These are phyloP conservation scores for Myripristis jacobus DNA, from an alignment of 2,797 vertebrate genomes.

Conservation along the genomic window DNA sequence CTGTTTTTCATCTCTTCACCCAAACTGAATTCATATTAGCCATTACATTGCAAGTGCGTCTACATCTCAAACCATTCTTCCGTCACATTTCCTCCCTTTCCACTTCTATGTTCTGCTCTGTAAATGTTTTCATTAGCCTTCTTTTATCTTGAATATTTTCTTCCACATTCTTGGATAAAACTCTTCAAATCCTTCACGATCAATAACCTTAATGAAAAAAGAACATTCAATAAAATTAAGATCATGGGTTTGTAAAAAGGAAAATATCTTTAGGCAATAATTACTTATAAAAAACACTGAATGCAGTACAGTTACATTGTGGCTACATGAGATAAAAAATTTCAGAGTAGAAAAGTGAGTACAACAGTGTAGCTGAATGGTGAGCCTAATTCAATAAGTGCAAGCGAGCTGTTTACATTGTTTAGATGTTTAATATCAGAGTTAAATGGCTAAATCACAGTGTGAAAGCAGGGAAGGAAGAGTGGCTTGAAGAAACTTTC, in stretches of 20 bases:
- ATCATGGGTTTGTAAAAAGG: constrained; percentile 85
- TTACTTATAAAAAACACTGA: constrained; percentile 41
- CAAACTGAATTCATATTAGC: constrained; percentile 94
- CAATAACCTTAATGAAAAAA: constrained; percentile 99
- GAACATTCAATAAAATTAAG: constrained; percentile 99
- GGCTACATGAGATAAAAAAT: constrained; percentile 20
- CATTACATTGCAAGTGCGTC: constrained; percentile 94
- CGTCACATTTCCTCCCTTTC: constrained; percentile 95
- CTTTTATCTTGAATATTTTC: constrained; percentile 97
- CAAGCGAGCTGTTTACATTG: background rate
- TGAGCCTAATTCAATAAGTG: background rate
- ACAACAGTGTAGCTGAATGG: constrained; percentile 35
- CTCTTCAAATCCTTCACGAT: constrained; percentile 99
- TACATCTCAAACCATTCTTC: constrained; percentile 98
- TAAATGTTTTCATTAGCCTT: constrained; percentile 96
- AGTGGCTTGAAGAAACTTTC: constrained; percentile 30
- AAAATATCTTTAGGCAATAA: constrained; percentile 53
- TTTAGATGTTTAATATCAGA: constrained; percentile 7
- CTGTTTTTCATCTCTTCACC: constrained; percentile 88
- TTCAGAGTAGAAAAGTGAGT: constrained; percentile 19
- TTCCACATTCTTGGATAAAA: constrained; percentile 99
- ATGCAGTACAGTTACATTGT: constrained; percentile 60
- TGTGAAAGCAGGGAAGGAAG: constrained; percentile 51
- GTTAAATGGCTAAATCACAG: constrained; percentile 28
- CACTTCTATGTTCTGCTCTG: constrained; percentile 97